Base-by-base conservation (phyloP, 1,140 invertebrate species). In the Zaprionus vittiger region DNA sequence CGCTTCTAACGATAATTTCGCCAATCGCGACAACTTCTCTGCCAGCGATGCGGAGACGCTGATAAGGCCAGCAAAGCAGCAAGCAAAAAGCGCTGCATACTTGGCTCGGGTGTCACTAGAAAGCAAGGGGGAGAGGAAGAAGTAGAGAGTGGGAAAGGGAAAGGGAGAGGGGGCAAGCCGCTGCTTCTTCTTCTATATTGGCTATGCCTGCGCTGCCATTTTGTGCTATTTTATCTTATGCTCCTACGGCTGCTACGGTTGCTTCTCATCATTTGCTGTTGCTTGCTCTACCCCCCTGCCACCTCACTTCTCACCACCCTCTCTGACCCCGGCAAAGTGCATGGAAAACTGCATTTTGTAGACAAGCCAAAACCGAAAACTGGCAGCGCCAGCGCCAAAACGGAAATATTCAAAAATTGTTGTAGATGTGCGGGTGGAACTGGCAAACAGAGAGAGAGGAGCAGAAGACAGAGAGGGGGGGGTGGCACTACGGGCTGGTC, bases 351-450 rank as follows among this genome's bases (percentile, higher is more conserved):
- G 85, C 85, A 89, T 89, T 89, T 89, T 79, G 84, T 89, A 84
- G 77, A 81, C 83, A 82, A 86, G 67, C 61, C 73, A 65, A 80
- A 83, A 73, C 77, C 78, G 63, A 83, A 87, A 89, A 83, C 77
- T 89, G 80, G 70, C 83, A 85, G 77, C 83, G 11, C 37, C 28
- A 34, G 31, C 56, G 41, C 47, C 79, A 86, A 86, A 83, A 83
- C 85, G 85, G 85, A 90, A 90, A 90, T 90, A 90, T 90, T 90
- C 85, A 84, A 85, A 89, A 89, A 90, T 90, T 84, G 64, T 81
- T 73, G 73, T 73, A 69, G 74, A 62, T 57, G 78, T 69, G 76
- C 31, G 59, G 74, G 60, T 20, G 60, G 37, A n/a, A 28, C 55
- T 49, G 59, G 24, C 20, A 52, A 20, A 52, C 56, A 11, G 9